phyloP scores from a whole-genome alignment of 2,888 invertebrate genomes.

The Corythucha ciliata region DNA sequence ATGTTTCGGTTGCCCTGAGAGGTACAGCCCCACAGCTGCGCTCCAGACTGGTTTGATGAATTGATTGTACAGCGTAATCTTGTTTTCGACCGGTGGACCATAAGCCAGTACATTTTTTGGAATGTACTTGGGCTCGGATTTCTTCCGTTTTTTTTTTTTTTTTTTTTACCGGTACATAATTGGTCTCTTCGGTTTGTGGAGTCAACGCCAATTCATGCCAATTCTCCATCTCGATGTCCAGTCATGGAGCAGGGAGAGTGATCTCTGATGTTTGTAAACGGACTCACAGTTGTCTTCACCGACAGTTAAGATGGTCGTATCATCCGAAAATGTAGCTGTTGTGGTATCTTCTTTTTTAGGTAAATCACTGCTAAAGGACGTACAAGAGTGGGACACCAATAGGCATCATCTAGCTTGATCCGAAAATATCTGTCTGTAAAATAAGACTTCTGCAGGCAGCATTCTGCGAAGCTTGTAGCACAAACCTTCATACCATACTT shows the following conservation, averaged over 20 bases:
- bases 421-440: no score
- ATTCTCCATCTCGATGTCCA: slow-evolving; percentile 2
- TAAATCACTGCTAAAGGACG: not conserved
- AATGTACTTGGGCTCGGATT: no score
- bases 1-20: no score
- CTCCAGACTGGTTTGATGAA: no score
- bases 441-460: no score
- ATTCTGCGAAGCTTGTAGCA: no score
- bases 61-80: no score
- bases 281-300: not conserved
- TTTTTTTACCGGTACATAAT: not conserved
- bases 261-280: not conserved
- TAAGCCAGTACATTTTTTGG: slow-evolving; percentile 1
- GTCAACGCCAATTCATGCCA: not conserved
- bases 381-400: not conserved
- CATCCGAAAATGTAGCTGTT: not conserved
- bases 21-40: no score
- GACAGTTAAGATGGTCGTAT: not conserved
- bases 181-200: not conserved
- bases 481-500: no score
- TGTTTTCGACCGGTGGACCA: no score
- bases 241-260: not conserved
- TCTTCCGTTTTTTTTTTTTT: not conserved
- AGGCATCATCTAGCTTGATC: no score
- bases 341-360: not conserved